Evolutionary conservation across 2,888 invertebrate species (phyloP).

Genomic region (Clivina fossor): DNA sequence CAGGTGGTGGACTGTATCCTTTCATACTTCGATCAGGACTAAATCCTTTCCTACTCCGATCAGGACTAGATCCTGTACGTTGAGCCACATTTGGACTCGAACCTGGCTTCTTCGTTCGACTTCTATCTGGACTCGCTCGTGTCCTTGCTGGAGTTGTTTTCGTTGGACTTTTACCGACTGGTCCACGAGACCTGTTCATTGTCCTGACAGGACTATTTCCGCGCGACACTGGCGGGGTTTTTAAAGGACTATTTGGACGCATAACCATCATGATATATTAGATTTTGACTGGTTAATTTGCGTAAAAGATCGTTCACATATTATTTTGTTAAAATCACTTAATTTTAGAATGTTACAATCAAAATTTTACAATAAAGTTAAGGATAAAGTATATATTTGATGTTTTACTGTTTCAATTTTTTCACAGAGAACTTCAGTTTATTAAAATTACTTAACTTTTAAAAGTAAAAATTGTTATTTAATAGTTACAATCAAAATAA

Average conservation of each 20-base stretch:
- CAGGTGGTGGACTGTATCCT: slow-evolving; percentile 25
- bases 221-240: slow-evolving; percentile 47
- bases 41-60: slow-evolving; percentile 43
- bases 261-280: slow-evolving; percentile 44
- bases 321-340: too few relatives aligned
- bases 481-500: too few relatives aligned
- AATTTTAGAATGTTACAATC: too few relatives aligned
- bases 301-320: too few relatives aligned
- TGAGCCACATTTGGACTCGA: slow-evolving; percentile 26
- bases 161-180: slow-evolving; percentile 33
- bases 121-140: slow-evolving; percentile 7
- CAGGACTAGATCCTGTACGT: slow-evolving; percentile 30
- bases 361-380: too few relatives aligned
- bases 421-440: too few relatives aligned
- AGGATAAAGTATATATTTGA: too few relatives aligned
- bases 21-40: slow-evolving; percentile 32
- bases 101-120: slow-evolving; percentile 34
- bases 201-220: slow-evolving; percentile 46
- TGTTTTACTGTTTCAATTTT: too few relatives aligned
- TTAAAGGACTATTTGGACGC: slow-evolving; percentile 42
- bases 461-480: too few relatives aligned
- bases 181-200: slow-evolving; percentile 20
- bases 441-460: too few relatives aligned
- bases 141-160: slow-evolving; percentile 23
- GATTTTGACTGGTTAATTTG: too few relatives aligned